phyloP scores from a whole-genome alignment of 1,140 invertebrate species.

The Berghia stephanieae region DNA sequence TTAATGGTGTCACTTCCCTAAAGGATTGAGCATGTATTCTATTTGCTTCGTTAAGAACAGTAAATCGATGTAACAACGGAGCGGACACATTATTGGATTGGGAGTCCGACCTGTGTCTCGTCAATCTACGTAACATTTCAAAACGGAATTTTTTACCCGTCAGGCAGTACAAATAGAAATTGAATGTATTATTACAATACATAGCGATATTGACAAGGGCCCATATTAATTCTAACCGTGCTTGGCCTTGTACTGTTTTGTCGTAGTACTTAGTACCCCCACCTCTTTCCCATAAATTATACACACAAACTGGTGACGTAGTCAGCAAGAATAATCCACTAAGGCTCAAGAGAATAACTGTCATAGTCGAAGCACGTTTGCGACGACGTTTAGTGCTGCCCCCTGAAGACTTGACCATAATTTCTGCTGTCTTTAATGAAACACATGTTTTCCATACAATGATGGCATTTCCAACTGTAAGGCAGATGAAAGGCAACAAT shows the following conservation, averaged over 20 bases:
- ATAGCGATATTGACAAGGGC: constrained; percentile 33
- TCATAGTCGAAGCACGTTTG: constrained; percentile 29
- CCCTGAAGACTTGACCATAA: neutral
- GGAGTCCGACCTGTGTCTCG: constrained; percentile 1
- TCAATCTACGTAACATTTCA: constrained; percentile 16
- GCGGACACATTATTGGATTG: constrained; percentile 1
- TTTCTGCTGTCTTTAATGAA: constrained; percentile 21
- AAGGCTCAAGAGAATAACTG: constrained; percentile 25
- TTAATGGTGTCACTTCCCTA: too few species aligned
- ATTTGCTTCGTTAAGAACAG: too few species aligned
- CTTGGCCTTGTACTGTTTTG: neutral
- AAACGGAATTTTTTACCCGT: constrained; percentile 33
- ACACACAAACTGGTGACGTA: constrained; percentile 35
- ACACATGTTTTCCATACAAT: constrained; percentile 28
- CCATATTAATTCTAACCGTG: constrained; percentile 17
- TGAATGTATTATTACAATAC: constrained; percentile 39
- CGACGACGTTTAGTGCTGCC: neutral
- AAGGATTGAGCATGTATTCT: too few species aligned
- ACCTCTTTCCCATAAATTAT: constrained; percentile 33
- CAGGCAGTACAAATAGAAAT: constrained; percentile 40
- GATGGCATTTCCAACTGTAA: constrained; percentile 28
- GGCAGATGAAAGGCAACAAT: constrained; percentile 28
- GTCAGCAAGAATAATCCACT: constrained; percentile 28
- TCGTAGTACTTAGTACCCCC: neutral
- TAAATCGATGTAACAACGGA: too few species aligned